Conservation (phyloP, 2,797 vertebrate genomes). For the Melanotaenia parkinsoni region DNA sequence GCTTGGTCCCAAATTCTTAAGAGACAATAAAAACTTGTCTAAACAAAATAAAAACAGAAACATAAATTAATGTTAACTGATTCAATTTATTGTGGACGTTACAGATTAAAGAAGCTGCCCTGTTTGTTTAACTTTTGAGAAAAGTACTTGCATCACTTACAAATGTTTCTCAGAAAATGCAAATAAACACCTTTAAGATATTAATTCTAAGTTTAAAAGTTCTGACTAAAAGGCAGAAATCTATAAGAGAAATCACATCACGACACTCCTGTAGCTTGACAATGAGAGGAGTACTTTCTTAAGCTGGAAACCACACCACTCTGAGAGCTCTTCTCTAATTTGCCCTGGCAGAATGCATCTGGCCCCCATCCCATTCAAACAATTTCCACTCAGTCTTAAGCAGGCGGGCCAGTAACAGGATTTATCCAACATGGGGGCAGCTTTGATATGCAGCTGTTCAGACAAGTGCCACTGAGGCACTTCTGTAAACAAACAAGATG, state of each 20-base stretch:
- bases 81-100: neutral
- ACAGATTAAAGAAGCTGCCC: neutral
- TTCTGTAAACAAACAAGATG: constrained; percentile 5
- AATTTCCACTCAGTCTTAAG: constrained; percentile 1
- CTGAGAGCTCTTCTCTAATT: neutral
- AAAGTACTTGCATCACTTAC: neutral
- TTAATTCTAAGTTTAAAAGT: too few relatives aligned
- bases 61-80: too few relatives aligned
- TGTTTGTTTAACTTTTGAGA: neutral
- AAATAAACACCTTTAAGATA: too few relatives aligned
- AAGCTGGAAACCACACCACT: neutral
- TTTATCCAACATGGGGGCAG: neutral
- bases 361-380: neutral
- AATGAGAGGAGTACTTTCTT: neutral
- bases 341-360: constrained; percentile 1
- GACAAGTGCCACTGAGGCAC: neutral
- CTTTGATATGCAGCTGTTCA: constrained; percentile 2
- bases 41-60: neutral
- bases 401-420: neutral
- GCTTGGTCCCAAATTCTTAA: neutral
- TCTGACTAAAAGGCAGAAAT: neutral
- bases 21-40: neutral
- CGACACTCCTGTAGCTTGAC: neutral
- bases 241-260: neutral
- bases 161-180: too few relatives aligned